Conservation (phyloP, 2,113 vertebrate species). For the Ardeotis arabs region DNA sequence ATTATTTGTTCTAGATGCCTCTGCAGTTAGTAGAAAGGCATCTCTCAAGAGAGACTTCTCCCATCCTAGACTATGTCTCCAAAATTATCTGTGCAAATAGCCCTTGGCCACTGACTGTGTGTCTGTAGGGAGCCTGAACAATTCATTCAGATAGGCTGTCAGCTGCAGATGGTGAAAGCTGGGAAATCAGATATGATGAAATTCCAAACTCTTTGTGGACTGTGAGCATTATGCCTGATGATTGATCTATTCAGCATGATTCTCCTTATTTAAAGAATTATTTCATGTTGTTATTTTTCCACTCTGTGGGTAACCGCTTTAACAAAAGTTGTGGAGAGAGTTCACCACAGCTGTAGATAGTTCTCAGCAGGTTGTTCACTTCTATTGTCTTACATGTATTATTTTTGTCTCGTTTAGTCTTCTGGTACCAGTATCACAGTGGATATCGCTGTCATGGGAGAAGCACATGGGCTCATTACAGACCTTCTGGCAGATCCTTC, state of each 20-base stretch:
- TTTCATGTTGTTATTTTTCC: background rate
- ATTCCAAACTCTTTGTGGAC: background rate
- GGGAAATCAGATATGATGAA: background rate
- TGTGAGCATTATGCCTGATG: background rate
- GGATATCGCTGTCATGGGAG: slow-evolving; percentile 97
- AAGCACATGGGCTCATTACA: slow-evolving; percentile 95
- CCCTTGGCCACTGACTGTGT: background rate
- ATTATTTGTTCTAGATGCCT: background rate
- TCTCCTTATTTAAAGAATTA: background rate
- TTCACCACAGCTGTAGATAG: background rate
- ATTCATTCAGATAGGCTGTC: background rate
- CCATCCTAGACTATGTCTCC: background rate
- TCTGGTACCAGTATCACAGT: slow-evolving; percentile 95
- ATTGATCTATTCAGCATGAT: background rate
- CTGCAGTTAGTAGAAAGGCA: background rate
- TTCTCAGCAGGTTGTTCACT: background rate
- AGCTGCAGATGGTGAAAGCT: background rate
- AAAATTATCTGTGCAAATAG: background rate
- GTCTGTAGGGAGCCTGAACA: background rate
- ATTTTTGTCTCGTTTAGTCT: slow-evolving; percentile 75
- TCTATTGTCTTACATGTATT: background rate
- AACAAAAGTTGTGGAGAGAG: background rate
- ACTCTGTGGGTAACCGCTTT: background rate
- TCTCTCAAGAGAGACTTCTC: background rate
- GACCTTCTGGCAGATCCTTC: slow-evolving; percentile 95